phyloP scores from a whole-genome alignment of 1,140 invertebrate species.

The Lepidurus arcticus region DNA sequence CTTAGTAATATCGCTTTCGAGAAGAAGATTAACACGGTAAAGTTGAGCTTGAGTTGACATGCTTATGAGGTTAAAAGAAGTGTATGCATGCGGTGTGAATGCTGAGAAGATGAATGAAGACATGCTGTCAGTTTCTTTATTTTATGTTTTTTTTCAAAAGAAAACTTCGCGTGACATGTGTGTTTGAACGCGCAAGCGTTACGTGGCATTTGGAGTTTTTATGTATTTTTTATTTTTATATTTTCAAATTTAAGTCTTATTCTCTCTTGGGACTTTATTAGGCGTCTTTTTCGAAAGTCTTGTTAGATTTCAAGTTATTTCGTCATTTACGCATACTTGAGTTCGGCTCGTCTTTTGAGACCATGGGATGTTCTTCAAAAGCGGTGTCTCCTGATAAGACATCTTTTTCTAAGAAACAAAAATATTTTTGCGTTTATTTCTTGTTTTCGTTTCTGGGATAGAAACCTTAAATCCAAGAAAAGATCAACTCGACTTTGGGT shows the following conservation, averaged over 20 bases:
- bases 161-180: background rate
- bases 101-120: constrained; percentile 2
- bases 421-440: background rate
- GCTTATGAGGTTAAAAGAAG: background rate
- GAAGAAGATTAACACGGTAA: background rate
- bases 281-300: too few species aligned
- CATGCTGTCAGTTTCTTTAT: background rate
- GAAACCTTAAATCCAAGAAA: background rate
- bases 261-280: too few species aligned
- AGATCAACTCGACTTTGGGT: background rate
- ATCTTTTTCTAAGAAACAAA: background rate
- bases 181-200: background rate
- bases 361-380: background rate
- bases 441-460: background rate
- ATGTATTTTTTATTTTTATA: background rate
- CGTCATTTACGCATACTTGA: too few species aligned
- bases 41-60: background rate
- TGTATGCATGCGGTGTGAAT: background rate
- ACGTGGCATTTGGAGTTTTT: background rate
- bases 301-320: too few species aligned
- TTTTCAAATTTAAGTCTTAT: background rate
- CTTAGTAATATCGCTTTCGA: too few species aligned
- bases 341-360: too few species aligned
- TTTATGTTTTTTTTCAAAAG: background rate
- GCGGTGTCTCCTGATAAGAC: background rate